phyloP scores from a whole-genome alignment of 30 jellyfish, hydroid and myxozoan species.

The Phacellophora camtschatica region DNA sequence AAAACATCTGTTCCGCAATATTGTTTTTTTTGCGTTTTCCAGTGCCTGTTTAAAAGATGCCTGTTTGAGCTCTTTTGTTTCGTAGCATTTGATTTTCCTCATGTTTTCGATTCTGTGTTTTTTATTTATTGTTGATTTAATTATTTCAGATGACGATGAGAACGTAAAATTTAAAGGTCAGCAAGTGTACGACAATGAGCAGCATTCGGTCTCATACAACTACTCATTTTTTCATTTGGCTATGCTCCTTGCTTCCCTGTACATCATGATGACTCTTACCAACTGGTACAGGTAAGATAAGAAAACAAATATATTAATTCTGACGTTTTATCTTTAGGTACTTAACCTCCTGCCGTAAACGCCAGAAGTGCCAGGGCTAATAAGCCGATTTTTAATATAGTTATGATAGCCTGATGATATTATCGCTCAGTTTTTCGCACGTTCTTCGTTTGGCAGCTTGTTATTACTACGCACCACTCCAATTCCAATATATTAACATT shows the following conservation, averaged over 20 bases:
- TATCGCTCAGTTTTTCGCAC: too few species aligned
- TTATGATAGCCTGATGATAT: too few species aligned
- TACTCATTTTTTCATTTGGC: conserved; percentile 86
- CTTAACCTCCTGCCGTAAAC: not conserved
- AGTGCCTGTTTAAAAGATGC: too few species aligned
- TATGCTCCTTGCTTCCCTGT: conserved; percentile 81
- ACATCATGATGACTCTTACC: conserved; percentile 95
- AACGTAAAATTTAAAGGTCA: conserved; percentile 84
- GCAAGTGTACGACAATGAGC: conserved; percentile 84
- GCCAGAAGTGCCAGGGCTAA: too few species aligned
- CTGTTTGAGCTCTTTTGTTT: too few species aligned
- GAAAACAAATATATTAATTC: not conserved
- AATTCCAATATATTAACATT: too few species aligned
- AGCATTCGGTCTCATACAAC: conserved; percentile 74
- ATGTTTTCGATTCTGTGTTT: not conserved
- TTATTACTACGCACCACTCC: too few species aligned
- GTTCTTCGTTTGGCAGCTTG: too few species aligned
- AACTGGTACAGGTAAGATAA: conserved; percentile 94
- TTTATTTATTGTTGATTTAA: not conserved
- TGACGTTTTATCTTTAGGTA: not conserved
- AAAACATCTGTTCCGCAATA: too few species aligned
- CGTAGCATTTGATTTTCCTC: too few species aligned
- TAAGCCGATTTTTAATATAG: too few species aligned
- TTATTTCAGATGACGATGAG: conserved; percentile 18
- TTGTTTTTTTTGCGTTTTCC: too few species aligned